Conservation (phyloP, 2,888 invertebrate genomes). For the Ormyrus pomaceus region DNA sequence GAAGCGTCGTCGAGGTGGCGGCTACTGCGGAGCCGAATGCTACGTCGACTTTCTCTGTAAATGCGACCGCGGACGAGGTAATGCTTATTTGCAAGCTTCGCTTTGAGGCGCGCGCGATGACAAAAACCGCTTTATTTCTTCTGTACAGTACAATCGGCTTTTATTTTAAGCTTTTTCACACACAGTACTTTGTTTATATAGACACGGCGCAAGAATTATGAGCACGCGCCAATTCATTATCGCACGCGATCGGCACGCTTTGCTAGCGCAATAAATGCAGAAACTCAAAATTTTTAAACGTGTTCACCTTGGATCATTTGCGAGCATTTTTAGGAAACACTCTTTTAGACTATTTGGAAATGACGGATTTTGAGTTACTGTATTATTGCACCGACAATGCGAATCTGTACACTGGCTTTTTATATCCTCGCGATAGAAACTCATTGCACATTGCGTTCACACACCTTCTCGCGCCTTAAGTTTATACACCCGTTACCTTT, state of each 20-base stretch:
- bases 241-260: constrained; percentile 8
- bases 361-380: background rate
- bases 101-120: constrained; percentile 58
- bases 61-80: constrained; percentile 72
- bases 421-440: constrained; percentile 33
- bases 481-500: constrained; percentile 10
- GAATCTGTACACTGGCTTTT: constrained; percentile 36
- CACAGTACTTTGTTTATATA: constrained; percentile 12
- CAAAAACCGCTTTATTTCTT: constrained; percentile 40
- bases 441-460: constrained; percentile 29
- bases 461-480: constrained; percentile 38
- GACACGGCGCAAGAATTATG: constrained; percentile 2
- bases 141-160: constrained; percentile 51
- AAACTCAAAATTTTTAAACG: background rate
- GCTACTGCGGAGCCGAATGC: constrained; percentile 62
- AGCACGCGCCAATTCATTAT: constrained; percentile 21
- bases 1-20: background rate
- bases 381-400: constrained; percentile 17
- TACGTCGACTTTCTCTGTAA: constrained; percentile 65
- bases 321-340: no score
- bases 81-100: constrained; percentile 67
- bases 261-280: background rate
- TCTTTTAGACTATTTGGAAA: background rate
- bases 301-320: no score
- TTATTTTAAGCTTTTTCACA: constrained; percentile 42